A percentile compares a stretch with the other conserved stretches of the same genome.
Evolutionary conservation across 1,140 invertebrate genomes (phyloP).

Genomic region (Danaus melanippus): DNA sequence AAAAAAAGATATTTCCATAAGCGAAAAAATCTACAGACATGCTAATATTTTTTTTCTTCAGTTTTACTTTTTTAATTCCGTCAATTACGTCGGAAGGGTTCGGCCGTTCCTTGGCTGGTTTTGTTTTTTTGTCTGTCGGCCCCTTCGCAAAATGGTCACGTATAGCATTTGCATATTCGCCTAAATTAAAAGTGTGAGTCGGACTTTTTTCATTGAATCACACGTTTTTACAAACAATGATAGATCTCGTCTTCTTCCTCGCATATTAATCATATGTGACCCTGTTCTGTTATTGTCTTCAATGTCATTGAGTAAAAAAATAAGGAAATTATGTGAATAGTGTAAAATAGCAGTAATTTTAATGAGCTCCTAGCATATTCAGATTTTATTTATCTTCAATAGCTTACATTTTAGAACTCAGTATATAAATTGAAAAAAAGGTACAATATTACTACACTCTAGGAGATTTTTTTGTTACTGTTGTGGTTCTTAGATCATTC

Average conservation of each 20-base stretch:
- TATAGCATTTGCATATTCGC: slow-evolving; percentile 36
- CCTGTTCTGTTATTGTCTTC: slow-evolving; percentile 3
- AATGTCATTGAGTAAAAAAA: slow-evolving; percentile 2
- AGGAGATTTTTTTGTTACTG: too few relatives aligned
- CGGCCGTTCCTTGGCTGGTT: slow-evolving; percentile 26
- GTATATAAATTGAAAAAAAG: too few relatives aligned
- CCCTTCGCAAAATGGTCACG: slow-evolving; percentile 42
- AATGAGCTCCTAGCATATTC: too few relatives aligned
- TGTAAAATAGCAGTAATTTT: too few relatives aligned
- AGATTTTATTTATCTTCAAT: too few relatives aligned
- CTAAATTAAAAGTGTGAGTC: slow-evolving; percentile 34
- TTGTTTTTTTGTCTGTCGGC: slow-evolving; percentile 30
- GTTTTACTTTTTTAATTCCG: slow-evolving; percentile 31
- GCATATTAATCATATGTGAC: slow-evolving; percentile 5
- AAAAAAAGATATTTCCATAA: slow-evolving; percentile 32
- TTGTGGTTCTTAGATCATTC: too few relatives aligned
- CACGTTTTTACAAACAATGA: slow-evolving; percentile 36
- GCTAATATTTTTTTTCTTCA: slow-evolving; percentile 31
- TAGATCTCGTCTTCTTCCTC: slow-evolving; percentile 17
- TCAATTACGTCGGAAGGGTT: slow-evolving; percentile 36
- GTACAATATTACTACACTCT: too few relatives aligned
- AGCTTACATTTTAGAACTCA: too few relatives aligned
- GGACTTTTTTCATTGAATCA: slow-evolving; percentile 28
- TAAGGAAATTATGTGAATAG: neutral
- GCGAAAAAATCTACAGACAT: slow-evolving; percentile 31